These are phyloP conservation scores for Ophioderma brevispina DNA, from an alignment of 35 echinoderm and acorn worm species.

Conservation along the genomic window DNA sequence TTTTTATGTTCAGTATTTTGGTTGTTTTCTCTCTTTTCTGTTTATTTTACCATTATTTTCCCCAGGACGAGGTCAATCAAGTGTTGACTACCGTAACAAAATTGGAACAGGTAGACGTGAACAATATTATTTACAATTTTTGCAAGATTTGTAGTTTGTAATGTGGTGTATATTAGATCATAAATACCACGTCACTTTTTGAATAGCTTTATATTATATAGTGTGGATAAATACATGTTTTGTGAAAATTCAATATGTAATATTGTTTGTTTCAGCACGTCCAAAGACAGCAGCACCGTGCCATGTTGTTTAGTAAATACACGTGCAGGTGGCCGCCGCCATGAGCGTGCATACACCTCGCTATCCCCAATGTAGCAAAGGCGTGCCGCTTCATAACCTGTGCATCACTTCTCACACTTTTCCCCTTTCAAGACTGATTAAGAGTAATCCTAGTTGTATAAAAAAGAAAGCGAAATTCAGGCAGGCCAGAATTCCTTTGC, in stretches of 20 bases:
- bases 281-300: background rate
- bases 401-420: background rate
- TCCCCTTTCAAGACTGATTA: background rate
- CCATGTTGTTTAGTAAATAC: background rate
- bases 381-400: background rate
- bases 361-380: slow-evolving; percentile 4
- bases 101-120: slow-evolving; percentile 27
- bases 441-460: background rate
- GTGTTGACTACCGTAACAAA: slow-evolving; percentile 16
- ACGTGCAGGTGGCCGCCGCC: background rate
- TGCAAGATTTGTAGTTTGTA: too few species aligned
- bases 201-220: too few species aligned
- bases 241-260: too few species aligned
- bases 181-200: too few species aligned
- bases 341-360: background rate
- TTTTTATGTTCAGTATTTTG: background rate
- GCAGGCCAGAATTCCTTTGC: background rate
- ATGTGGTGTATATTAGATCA: too few species aligned
- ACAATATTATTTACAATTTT: too few species aligned
- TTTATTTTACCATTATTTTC: slow-evolving; percentile 15
- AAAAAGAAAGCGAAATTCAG: background rate
- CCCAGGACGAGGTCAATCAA: slow-evolving; percentile 36
- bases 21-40: background rate
- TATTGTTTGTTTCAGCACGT: background rate
- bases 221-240: too few species aligned